Evolutionary conservation across 2,797 vertebrate genomes (phyloP), one percentile per base, ranked within the genome.

Genomic region (Takifugu ocellatus): DNA sequence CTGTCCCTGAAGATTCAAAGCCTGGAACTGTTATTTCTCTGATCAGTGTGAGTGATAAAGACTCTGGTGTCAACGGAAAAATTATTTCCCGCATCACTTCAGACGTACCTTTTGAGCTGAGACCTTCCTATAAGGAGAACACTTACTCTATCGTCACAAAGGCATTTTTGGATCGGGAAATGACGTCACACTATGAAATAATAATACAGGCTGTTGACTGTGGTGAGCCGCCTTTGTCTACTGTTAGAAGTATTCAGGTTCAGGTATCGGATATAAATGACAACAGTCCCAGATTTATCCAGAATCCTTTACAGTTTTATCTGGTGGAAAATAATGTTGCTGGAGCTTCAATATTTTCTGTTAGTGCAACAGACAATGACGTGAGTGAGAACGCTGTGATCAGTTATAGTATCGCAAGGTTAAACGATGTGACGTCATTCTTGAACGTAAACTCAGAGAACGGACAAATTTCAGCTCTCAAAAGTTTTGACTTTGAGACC

Each of bases 221-320:
- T 47, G 89, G 89, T 1, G 68, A 77, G 15, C 84, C 85, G 10
- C 68, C 86, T 48, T 54, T 90, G 15, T 86, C 87, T 6, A 58
- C 81, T 5, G 15, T 51, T 68, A 3, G 86, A 84, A 82, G 68
- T 42, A 6, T 17, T 90, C 0, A 78, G 21, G 70, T 90, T 25
- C 45, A 82, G 15, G 61, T 91, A 8, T 87, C 84, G 17, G 90
- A 91, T 67, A 76, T 88, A 0, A 91, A 90, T 57, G 90, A 91
- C 21, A 84, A 91, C 54, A 29, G 14, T 10, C 0, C 90, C 89
- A 12, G 27, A 29, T 29, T 29, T 29, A 29, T 29, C 27, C 74
- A 86, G 82, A 70, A 83, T 84, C 56, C 84, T 82, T 59, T 29
- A 5, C 27, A 29, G 27, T 29, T 29, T 29, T 29, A 86, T 53